These are phyloP conservation scores for Lasioglossum vierecki DNA, from an alignment of 2,888 invertebrate species.

Conservation along the genomic window DNA sequence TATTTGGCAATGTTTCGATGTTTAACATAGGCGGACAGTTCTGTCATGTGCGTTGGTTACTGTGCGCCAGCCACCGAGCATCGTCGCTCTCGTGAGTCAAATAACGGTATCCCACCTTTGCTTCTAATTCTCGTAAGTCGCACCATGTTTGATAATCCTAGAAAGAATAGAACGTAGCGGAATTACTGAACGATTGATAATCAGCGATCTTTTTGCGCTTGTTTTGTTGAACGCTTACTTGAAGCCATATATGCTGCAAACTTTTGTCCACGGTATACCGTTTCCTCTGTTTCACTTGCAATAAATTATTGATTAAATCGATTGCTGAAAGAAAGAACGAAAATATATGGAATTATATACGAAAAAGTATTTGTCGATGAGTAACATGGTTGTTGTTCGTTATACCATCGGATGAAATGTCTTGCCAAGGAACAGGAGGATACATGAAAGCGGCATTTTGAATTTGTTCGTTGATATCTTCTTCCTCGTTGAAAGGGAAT, in stretches of 20 bases:
- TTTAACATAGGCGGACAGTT: slow-evolving; percentile 74
- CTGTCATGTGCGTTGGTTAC: slow-evolving; percentile 81
- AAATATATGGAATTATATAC: neutral
- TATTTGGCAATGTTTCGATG: slow-evolving; percentile 81
- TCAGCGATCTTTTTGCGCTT: neutral
- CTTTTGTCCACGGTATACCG: slow-evolving; percentile 98
- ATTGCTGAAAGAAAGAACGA: slow-evolving; percentile 88
- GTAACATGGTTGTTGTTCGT: neutral
- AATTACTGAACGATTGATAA: neutral
- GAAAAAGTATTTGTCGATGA: neutral
- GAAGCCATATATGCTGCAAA: slow-evolving; percentile 97
- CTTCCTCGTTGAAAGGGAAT: slow-evolving; percentile 99
- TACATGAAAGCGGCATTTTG: slow-evolving; percentile 99
- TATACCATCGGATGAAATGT: slow-evolving; percentile 95
- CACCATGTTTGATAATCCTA: slow-evolving; percentile 97
- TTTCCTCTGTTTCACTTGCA: slow-evolving; percentile 98
- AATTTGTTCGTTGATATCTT: slow-evolving; percentile 99
- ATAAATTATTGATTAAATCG: slow-evolving; percentile 98
- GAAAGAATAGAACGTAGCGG: neutral
- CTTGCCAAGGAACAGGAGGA: slow-evolving; percentile 98
- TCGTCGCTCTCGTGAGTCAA: slow-evolving; percentile 97
- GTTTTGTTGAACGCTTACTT: slow-evolving; percentile 86
- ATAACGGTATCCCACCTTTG: slow-evolving; percentile 90
- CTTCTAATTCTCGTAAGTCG: slow-evolving; percentile 95
- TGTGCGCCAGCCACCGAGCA: slow-evolving; percentile 91